Percentiles rank a stretch among this genome's conserved stretches.
phyloP scores from a whole-genome alignment of 1,140 invertebrate species.

The Bombyx mandarina region DNA sequence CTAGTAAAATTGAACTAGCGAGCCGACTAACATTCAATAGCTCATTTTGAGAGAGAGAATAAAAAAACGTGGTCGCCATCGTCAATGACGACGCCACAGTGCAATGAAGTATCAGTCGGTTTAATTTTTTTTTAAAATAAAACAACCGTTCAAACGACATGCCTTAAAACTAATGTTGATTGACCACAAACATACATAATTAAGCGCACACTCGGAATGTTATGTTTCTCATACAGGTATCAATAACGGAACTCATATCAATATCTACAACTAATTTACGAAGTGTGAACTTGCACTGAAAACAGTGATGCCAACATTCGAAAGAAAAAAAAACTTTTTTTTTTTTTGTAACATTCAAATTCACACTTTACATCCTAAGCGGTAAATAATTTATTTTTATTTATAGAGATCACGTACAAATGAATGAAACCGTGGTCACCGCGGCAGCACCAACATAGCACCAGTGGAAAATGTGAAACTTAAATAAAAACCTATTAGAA shows the following conservation, averaged over 20 bases:
- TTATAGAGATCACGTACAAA: conserved; percentile 59
- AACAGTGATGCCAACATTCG: no score
- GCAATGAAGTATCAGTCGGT: conserved; percentile 38
- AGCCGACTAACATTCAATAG: conserved; percentile 1
- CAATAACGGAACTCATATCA: conserved; percentile 46
- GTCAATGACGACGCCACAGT: no score
- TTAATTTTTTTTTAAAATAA: conserved; percentile 20
- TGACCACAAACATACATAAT: conserved; percentile 64
- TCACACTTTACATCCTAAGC: not conserved
- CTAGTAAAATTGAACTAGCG: conserved; percentile 31
- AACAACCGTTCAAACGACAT: conserved; percentile 54
- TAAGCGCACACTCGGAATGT: conserved; percentile 67
- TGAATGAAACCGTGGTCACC: conserved; percentile 20
- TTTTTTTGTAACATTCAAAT: not conserved
- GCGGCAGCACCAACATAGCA: conserved; percentile 52
- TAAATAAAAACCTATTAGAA: conserved; percentile 30
- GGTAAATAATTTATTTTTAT: conserved; percentile 26
- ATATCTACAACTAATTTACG: no score
- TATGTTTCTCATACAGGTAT: conserved; percentile 66
- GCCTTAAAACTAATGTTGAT: conserved; percentile 59
- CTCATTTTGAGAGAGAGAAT: no score
- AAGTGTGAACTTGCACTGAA: no score
- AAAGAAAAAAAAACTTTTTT: no score
- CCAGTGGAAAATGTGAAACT: conserved; percentile 21
- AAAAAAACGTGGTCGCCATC: no score